Conservation (phyloP, 2,888 invertebrate species). For the Loripinus fragilis region DNA sequence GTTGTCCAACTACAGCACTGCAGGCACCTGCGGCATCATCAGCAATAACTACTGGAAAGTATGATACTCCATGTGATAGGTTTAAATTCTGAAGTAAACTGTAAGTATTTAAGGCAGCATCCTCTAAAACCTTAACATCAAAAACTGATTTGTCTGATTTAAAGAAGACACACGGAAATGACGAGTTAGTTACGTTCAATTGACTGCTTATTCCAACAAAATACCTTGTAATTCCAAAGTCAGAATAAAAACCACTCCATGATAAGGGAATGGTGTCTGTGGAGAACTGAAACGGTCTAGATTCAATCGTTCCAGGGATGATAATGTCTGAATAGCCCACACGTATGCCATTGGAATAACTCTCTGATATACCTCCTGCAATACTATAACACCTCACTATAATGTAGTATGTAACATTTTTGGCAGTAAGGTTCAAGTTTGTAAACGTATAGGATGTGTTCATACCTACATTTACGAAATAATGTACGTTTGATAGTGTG, state of each 20-base stretch:
- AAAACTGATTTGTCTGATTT: constrained; percentile 34
- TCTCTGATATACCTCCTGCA: constrained; percentile 70
- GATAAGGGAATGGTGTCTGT: constrained; percentile 52
- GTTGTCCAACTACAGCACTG: constrained; percentile 37
- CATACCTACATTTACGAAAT: constrained; percentile 69
- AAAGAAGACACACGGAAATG: constrained; percentile 41
- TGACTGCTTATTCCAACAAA: constrained; percentile 55
- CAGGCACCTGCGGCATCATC: constrained; percentile 63
- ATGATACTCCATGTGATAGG: constrained; percentile 50
- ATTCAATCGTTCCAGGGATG: constrained; percentile 50
- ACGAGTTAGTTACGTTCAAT: constrained; percentile 39
- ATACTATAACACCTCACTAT: constrained; percentile 71
- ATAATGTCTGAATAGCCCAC: constrained; percentile 64
- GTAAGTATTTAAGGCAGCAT: constrained; percentile 58
- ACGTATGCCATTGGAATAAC: constrained; percentile 69
- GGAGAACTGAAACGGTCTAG: constrained; percentile 43
- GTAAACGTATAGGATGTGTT: constrained; percentile 67
- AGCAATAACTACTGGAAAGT: constrained; percentile 62
- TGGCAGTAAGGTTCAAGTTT: constrained; percentile 65
- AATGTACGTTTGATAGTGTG: constrained; percentile 68
- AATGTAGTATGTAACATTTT: constrained; percentile 67
- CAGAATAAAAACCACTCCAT: constrained; percentile 63
- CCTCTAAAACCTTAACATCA: constrained; percentile 37
- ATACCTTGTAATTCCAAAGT: constrained; percentile 61
- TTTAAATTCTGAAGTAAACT: constrained; percentile 34